Evolutionary conservation across 2,888 invertebrate genomes (phyloP).

Genomic region (Catocala fraxini): DNA sequence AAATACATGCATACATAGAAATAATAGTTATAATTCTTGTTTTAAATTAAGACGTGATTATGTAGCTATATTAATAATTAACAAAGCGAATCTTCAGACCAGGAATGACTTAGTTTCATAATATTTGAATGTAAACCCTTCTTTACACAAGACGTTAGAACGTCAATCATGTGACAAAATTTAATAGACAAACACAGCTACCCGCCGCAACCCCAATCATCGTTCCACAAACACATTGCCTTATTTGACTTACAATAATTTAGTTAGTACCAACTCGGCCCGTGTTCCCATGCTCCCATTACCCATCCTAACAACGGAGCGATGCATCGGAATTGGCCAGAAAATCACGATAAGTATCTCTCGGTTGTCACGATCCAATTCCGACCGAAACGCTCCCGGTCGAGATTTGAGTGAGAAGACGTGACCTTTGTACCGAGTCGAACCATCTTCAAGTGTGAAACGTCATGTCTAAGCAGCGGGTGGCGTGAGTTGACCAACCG

Average conservation of each 20-base stretch:
- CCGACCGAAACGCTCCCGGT: conserved; percentile 80
- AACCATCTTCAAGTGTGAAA: conserved; percentile 82
- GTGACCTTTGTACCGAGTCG: conserved; percentile 79
- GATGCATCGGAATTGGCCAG: conserved; percentile 83
- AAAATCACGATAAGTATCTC: conserved; percentile 87
- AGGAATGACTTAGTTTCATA: neutral
- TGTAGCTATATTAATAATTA: neutral
- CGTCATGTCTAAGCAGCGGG: conserved; percentile 83
- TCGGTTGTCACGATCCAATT: conserved; percentile 86
- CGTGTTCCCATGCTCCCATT: conserved; percentile 85
- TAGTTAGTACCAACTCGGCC: conserved; percentile 70
- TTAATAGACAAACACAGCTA: conserved; percentile 68
- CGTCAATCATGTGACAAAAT: conserved; percentile 66
- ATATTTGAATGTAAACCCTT: conserved; percentile 33
- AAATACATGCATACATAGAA: no score
- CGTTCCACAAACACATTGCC: conserved; percentile 71
- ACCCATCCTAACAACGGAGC: conserved; percentile 74
- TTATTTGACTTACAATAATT: conserved; percentile 82
- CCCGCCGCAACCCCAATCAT: conserved; percentile 69
- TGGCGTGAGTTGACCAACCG: conserved; percentile 71
- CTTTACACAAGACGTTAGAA: conserved; percentile 47
- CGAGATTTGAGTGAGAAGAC: conserved; percentile 84
- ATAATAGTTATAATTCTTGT: no score
- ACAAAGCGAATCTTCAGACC: neutral
- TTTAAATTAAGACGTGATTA: no score